phyloP scores from a whole-genome alignment of 1,140 invertebrate genomes.

The Zophobas morio region DNA sequence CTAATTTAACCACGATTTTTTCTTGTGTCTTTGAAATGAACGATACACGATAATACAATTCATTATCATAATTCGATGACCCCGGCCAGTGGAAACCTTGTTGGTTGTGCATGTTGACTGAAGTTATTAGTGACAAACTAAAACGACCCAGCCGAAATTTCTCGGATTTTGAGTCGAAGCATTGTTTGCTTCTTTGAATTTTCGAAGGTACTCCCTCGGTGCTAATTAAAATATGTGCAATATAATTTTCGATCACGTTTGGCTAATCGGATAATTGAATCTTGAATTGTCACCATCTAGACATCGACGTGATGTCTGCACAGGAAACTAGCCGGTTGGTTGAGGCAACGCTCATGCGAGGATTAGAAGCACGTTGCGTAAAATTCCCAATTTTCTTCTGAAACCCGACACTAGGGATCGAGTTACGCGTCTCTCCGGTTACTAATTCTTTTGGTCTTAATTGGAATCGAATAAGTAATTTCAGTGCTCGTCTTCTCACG shows the following conservation, averaged over 20 bases:
- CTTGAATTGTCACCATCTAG: constrained; percentile 48
- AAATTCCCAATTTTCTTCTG: constrained; percentile 13
- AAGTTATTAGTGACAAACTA: constrained; percentile 37
- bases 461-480: constrained; percentile 32
- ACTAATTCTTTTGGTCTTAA: constrained; percentile 2
- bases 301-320: constrained; percentile 54
- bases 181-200: constrained; percentile 33
- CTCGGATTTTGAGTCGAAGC: not conserved
- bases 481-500: not conserved
- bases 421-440: constrained; percentile 10
- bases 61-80: constrained; percentile 43
- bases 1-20: constrained; percentile 29
- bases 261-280: constrained; percentile 49
- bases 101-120: constrained; percentile 40
- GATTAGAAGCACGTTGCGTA: constrained; percentile 2
- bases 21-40: constrained; percentile 28
- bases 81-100: constrained; percentile 40
- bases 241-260: constrained; percentile 46
- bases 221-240: constrained; percentile 40
- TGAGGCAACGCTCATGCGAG: constrained; percentile 2
- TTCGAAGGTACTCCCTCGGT: no score
- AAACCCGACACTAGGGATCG: not conserved
- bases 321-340: constrained; percentile 55
- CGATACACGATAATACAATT: constrained; percentile 35
- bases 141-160: constrained; percentile 34